A percentile compares a stretch with the other conserved stretches of the same genome.
Evolutionary conservation across 2,113 vertebrate genomes (phyloP).

Genomic region (Corvus cornix): DNA sequence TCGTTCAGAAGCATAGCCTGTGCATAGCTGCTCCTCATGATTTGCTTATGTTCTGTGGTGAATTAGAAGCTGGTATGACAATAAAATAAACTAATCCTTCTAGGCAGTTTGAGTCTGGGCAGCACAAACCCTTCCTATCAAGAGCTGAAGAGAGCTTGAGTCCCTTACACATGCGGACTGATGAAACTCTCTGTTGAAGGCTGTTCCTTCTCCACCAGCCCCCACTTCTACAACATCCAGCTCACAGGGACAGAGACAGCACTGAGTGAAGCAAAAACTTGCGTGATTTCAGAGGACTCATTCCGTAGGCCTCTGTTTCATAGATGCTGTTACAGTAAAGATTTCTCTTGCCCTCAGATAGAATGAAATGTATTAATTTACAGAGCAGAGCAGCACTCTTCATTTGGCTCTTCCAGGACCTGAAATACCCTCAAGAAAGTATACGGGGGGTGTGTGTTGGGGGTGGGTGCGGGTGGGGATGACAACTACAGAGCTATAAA

Average conservation of each 20-base stretch:
- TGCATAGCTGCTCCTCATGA: background rate
- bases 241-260: background rate
- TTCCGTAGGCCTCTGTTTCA: background rate
- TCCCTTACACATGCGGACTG: background rate
- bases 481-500: background rate
- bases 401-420: background rate
- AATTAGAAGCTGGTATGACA: background rate
- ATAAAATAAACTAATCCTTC: background rate
- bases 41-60: background rate
- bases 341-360: background rate
- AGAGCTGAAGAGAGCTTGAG: background rate
- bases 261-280: background rate
- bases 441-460: accelerated
- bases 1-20: background rate
- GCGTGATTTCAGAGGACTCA: accelerated
- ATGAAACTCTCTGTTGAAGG: background rate
- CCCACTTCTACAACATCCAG: background rate
- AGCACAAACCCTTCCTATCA: background rate
- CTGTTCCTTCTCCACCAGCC: background rate
- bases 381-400: background rate
- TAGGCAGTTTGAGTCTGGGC: background rate
- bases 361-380: background rate
- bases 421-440: background rate
- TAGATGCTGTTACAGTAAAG: background rate
- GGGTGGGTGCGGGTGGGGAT: background rate